Evolutionary conservation across 2,797 vertebrate genomes (phyloP), one percentile per base, ranked within the genome.

Genomic region (Petrocephalus schoutedeni): DNA sequence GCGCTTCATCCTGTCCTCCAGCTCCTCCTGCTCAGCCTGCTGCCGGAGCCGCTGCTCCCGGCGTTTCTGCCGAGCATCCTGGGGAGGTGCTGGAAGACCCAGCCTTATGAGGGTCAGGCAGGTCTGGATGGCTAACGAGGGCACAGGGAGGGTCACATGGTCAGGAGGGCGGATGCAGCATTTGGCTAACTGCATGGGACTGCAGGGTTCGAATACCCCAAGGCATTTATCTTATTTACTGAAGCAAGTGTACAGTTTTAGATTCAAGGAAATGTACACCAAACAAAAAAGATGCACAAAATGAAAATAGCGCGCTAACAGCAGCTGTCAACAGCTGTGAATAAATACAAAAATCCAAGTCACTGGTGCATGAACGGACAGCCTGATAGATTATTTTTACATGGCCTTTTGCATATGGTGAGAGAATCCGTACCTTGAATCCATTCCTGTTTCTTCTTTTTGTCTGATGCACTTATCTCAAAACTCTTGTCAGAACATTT

Each of bases 401-500:
- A 88, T 10, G 1, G 49, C 0, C 5, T 36, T 87, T 58, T 82
- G 74, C 56, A 87, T 80, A 5, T 14, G 45, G n/a, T 49, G 19
- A 61, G 71, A 45, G 67, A 28, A 84, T 1, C 45, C 58, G 93
- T 90, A 97, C 97, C 96, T 92, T 96, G 96, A 92, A 97, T 96
- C 97, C 97, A 97, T 86, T 97, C 96, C 90, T 97, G 97, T 86
- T 95, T 96, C 92, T 96, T 97, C 93, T 96, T 97, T 92, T 96
- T 97, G 92, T 97, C 97, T 0, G 96, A 96, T 10, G 96, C 97
- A 89, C 96, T 97, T 91, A 97, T 97, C 92, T 97, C 97, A 92
- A 96, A 97, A 86, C 93, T 95, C 91, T 97, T 97, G 77, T 96
- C 96, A 2, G 94, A 92, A 87, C 96, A 97, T 90, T 97, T 97